Evolutionary conservation across 2,888 invertebrate genomes (phyloP).

Genomic region (Plebejus argus): DNA sequence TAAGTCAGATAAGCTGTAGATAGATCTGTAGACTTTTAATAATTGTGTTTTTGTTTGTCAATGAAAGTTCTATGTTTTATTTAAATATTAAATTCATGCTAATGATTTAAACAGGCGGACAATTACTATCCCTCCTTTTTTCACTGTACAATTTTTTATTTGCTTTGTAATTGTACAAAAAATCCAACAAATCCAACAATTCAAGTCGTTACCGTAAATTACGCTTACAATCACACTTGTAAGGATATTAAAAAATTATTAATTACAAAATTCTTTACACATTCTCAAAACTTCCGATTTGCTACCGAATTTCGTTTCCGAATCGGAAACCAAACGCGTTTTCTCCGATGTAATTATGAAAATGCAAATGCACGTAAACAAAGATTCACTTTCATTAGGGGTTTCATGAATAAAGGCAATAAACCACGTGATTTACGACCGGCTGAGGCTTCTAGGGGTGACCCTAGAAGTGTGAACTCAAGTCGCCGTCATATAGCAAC

Average conservation of each 20-base stretch:
- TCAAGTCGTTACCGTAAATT: too few species aligned
- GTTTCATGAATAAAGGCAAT: constrained; percentile 79
- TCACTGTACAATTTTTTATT: too few species aligned
- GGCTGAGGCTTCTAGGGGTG: neutral
- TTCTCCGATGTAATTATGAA: constrained; percentile 36
- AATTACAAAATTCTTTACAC: neutral
- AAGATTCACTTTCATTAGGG: constrained; percentile 74
- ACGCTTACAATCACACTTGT: too few species aligned
- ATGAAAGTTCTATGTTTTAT: too few species aligned
- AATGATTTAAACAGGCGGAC: too few species aligned
- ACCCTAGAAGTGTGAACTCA: neutral
- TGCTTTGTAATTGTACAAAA: too few species aligned
- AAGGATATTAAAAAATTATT: too few species aligned
- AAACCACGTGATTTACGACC: constrained; percentile 60
- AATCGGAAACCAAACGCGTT: neutral
- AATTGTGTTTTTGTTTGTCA: too few species aligned
- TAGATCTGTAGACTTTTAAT: too few species aligned
- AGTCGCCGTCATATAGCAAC: neutral
- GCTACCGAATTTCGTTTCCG: neutral
- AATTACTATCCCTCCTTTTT: too few species aligned
- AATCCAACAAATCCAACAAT: too few species aligned
- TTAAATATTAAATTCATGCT: too few species aligned
- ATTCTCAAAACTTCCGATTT: neutral
- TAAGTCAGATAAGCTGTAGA: neutral
- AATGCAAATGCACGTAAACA: constrained; percentile 53